Base-by-base conservation (phyloP, 2,888 invertebrate species). In the Bellardia bayeri region DNA sequence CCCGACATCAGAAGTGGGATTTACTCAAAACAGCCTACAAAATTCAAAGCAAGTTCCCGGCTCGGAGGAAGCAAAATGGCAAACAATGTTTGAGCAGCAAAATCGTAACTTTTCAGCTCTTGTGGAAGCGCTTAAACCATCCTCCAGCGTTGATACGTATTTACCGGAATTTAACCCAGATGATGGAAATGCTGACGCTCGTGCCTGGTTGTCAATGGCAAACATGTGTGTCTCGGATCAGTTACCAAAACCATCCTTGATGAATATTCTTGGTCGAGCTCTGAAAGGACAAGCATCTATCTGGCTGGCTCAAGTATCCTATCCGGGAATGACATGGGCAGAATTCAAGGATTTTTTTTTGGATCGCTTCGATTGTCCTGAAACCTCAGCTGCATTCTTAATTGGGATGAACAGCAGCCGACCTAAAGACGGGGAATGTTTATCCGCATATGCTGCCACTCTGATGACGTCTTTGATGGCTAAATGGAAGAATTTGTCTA, bases 321-420 rank as follows among this genome's bases (percentile, higher is more conserved):
- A 42, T 42, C 42, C 42, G 42, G 42, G 42, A 42, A 42, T 42
- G 42, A 42, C 42, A 8, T 42, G 42, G 42, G 42, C 42, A 42
- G 42, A 42, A 42, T 42, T 42, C 42, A 42, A 42, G 42, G 7
- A 42, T 42, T 42, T 42, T 42, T 42, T 42, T 42, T 42, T 42
- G 42, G 42, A 42, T 42, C 42, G 42, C 42, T 42, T 42, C 9
- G 42, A 78, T 51, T 78, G 66, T 51, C 51, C 78, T 30, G 78
- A 78, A 78, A 76, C 63, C n/a, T 42, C 64, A 64, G 49, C 76
- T 49, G 76, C 49, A 64, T 66, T 49, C 49, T 78, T 78, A 51
- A 78, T 66, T 0, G 63, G 63, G 30, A 54, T 78, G n/a, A 64
- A 49, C 33, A 54, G 42, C 51, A 51, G 54, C 51, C 45, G 33